Percentiles rank a stretch among this genome's conserved stretches.
These are phyloP conservation scores for Sciurus niger DNA, from an alignment of 2,113 vertebrate genomes.

Conservation along the genomic window DNA sequence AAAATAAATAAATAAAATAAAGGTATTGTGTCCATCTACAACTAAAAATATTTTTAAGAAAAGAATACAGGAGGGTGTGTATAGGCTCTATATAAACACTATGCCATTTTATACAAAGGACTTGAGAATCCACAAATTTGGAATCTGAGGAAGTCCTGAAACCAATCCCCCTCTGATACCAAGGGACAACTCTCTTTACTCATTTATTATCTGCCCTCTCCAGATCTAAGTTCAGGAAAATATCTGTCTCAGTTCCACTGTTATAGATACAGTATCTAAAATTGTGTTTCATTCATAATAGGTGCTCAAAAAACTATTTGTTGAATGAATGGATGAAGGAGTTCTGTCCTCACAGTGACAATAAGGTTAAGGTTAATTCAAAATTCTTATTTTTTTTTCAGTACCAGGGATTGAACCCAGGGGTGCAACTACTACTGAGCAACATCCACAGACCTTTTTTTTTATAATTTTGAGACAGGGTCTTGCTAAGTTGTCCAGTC, in stretches of 20 bases:
- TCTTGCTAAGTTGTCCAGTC: no score
- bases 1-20: no score
- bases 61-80: neutral
- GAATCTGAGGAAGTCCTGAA: neutral
- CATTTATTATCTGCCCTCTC: neutral
- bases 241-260: slow-evolving; percentile 24
- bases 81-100: neutral
- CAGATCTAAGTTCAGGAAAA: slow-evolving; percentile 39
- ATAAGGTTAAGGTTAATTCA: slow-evolving; percentile 58
- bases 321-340: slow-evolving; percentile 41
- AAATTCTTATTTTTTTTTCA: neutral
- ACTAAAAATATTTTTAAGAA: neutral
- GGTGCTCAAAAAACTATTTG: neutral
- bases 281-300: neutral
- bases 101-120: neutral
- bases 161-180: neutral
- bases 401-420: no score
- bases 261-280: neutral
- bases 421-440: no score
- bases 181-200: neutral
- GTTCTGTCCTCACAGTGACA: neutral
- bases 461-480: no score
- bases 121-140: neutral
- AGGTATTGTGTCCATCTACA: no score
- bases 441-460: no score